Evolutionary conservation across 2,797 vertebrate species (phyloP), one percentile per base, ranked within the genome.

Genomic region (Galaxias olidus): DNA sequence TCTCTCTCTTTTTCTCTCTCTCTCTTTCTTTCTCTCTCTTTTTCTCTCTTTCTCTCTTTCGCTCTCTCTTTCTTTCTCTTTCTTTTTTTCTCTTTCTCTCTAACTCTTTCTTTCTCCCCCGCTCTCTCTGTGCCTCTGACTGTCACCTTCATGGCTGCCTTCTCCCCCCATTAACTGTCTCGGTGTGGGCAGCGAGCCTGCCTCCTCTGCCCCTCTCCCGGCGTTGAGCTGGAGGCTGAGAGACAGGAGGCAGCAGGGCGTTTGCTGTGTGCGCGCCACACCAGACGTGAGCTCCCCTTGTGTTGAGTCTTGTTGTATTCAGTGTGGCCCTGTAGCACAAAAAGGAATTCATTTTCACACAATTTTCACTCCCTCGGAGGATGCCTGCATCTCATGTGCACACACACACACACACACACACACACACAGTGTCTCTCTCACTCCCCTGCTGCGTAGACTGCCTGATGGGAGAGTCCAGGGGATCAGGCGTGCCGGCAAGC

Each of bases 401-500:
- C 6, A 30, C 15, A 46, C 8, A n/a, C 4, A 54, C 15, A 9
- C 41, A 51, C 14, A 61, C 42, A 68, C 56, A 10, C 47, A 59
- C 8, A 71, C 58, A 48, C 17, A 53, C 51, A 59, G 1, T 48
- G 8, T 56, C 52, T 30, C 43, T 55, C 44, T 13, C 61, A 14
- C 44, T 44, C 15, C 75, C 63, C 60, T 79, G 82, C 87, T 81
- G 84, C 81, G 84, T 82, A 86, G 84, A 81, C 86, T 82, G 86
- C 85, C 86, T 88, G 84, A 83, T 71, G 83, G 84, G 80, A 78
- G 82, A 86, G 82, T 86, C 83, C 86, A 84, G 79, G 86, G 86
- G 86, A 88, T 87, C 88, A 86, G 85, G 78, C 85, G 80, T 76
- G 76, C 88, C 87, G 81, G 84, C 83, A 73, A 88, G 79, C 86